Evolutionary conservation across 2,113 vertebrate species (phyloP).

Genomic region (Mustela lutreola): DNA sequence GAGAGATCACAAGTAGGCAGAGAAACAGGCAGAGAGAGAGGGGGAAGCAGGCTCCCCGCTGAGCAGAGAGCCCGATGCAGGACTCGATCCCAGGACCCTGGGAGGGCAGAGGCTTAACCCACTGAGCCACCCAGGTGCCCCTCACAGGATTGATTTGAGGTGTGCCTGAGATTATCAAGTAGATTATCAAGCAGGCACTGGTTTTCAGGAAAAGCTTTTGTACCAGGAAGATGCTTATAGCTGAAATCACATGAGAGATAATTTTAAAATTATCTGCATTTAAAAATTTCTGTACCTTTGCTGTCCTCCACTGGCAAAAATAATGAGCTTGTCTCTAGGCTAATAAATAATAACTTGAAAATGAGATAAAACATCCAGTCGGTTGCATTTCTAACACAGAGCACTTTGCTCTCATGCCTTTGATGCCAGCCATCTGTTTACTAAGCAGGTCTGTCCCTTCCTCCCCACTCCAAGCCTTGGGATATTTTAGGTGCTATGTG

Average conservation of each 20-base stretch:
- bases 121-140: no score
- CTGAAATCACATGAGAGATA: neutral
- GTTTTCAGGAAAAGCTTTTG: neutral
- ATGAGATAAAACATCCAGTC: neutral
- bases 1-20: no score
- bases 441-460: neutral
- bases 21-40: no score
- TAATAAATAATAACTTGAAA: neutral
- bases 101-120: no score
- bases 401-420: neutral
- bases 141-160: neutral
- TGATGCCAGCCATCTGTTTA: neutral
- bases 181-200: neutral
- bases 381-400: neutral
- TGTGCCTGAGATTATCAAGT: neutral
- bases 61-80: no score
- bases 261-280: neutral
- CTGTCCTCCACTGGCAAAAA: neutral
- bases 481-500: neutral
- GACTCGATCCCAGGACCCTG: no score
- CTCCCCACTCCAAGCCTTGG: neutral
- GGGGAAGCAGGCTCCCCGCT: no score
- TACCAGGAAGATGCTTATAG: neutral
- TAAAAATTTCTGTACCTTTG: conserved; percentile 1
- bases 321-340: neutral